Evolutionary conservation across 35 echinoderm and acorn worm species (phyloP), one percentile per base, ranked within the genome.

Genomic region (Eucidaris tribuloides): DNA sequence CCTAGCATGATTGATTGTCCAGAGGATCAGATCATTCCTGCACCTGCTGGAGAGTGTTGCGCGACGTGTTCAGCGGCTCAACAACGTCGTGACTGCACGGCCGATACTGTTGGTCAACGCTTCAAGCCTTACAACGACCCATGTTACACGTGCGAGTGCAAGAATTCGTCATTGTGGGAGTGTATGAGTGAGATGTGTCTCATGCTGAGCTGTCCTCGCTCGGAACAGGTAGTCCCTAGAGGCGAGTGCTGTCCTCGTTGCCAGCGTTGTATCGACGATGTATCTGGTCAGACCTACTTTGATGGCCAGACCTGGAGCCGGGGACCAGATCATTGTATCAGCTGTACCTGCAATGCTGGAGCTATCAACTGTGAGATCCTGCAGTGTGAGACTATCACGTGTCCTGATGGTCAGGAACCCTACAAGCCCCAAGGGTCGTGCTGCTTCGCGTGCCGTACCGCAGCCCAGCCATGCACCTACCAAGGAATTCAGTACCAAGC

Each of bases 191-290:
- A 90, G 25, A 93, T 93, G 87, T 99, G 96, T 79, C 90, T 87
- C 25, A 93, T 92, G 86, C 48, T 99, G 36, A 90, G 78, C 41
- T 99, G 96, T 65, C 96, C 90, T 20, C 62, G 82, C 5, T 83
- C 76, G n/a, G 96, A 99, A 56, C 85, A 92, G 49, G 76, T 87
- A 30, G 81, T 39, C 28, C 25, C 79, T 4, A 68, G 45, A 6
- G 91, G 83, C 49, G 90, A 99, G 37, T 99, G 96, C 83, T 99
- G 96, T 41, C 86, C 96, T 56, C 82, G 76, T 23, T 99, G 96
- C 81, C 91, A 99, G 65, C 82, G 96, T 90, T 99, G 96, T 38
- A 77, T 85, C 79, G 90, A 89, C 39, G 96, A 91, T 25, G 78
- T 58, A 18, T 76, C 82, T 62, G 79, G 86, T 5, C 23, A 62